A percentile compares a stretch with the other conserved stretches of the same genome.
Conservation (phyloP, 1,140 invertebrate species). For the Formica selysi region DNA sequence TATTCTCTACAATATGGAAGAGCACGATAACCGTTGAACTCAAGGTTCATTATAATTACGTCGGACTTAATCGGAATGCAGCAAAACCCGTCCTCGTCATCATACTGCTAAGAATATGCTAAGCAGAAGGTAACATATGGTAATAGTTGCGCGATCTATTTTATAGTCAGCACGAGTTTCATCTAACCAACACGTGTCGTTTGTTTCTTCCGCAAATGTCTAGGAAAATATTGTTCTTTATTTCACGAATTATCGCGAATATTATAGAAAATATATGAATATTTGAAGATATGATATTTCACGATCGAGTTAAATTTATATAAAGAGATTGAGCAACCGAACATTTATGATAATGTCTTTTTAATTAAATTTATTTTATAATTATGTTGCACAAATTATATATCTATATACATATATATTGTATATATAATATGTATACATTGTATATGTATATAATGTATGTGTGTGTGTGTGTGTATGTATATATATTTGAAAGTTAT, state of each 20-base stretch:
- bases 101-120: conserved; percentile 58
- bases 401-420: background rate
- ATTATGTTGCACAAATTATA: background rate
- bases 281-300: too few species aligned
- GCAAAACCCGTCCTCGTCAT: conserved; percentile 65
- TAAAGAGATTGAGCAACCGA: background rate
- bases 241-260: background rate
- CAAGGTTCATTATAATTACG: conserved; percentile 75
- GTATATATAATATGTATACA: too few species aligned
- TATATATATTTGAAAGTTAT: background rate
- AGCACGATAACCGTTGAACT: conserved; percentile 59
- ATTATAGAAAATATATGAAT: background rate
- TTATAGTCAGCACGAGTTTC: conserved; percentile 9
- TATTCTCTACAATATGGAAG: conserved; percentile 58
- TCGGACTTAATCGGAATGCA: conserved; percentile 68
- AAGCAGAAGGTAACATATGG: conserved; percentile 47
- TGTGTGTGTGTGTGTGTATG: too few species aligned
- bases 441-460: too few species aligned
- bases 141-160: conserved; percentile 41
- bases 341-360: background rate
- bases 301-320: background rate
- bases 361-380: background rate
- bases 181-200: conserved; percentile 49
- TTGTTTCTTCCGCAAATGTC: conserved; percentile 52
- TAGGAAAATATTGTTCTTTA: background rate